Conservation (phyloP, 2,888 invertebrate genomes). For the Autographa pulchrina region DNA sequence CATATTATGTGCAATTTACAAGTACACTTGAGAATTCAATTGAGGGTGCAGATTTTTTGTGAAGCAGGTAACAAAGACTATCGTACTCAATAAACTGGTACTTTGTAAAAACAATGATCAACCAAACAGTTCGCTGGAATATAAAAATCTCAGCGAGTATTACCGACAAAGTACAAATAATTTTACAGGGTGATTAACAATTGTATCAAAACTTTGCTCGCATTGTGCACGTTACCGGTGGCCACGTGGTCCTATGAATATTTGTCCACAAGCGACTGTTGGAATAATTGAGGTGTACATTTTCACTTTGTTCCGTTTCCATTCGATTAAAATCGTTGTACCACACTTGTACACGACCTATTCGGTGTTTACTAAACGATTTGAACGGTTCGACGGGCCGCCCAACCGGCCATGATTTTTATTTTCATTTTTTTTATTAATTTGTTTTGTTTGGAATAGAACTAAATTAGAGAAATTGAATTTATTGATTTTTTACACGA, state of each 20-base stretch:
- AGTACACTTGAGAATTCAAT: too few species aligned
- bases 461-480: conserved; percentile 16
- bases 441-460: conserved; percentile 41
- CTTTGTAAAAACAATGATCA: neutral
- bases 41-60: too few species aligned
- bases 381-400: conserved; percentile 86
- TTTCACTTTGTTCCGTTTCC: conserved; percentile 89
- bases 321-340: conserved; percentile 89
- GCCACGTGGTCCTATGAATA: conserved; percentile 80
- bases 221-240: conserved; percentile 70
- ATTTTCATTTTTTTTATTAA: conserved; percentile 61
- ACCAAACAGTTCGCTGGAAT: neutral
- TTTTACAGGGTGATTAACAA: conserved; percentile 62
- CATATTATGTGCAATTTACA: too few species aligned
- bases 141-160: neutral
- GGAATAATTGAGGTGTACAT: conserved; percentile 90
- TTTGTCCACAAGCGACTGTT: conserved; percentile 84
- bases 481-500: neutral
- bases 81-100: too few species aligned
- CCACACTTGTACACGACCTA: conserved; percentile 87
- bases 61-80: too few species aligned
- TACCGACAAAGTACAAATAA: neutral
- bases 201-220: conserved; percentile 59
- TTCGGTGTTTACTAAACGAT: conserved; percentile 89
- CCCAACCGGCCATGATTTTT: conserved; percentile 78